These are phyloP conservation scores for Mantis religiosa DNA, from an alignment of 2,888 invertebrate species.

Conservation along the genomic window DNA sequence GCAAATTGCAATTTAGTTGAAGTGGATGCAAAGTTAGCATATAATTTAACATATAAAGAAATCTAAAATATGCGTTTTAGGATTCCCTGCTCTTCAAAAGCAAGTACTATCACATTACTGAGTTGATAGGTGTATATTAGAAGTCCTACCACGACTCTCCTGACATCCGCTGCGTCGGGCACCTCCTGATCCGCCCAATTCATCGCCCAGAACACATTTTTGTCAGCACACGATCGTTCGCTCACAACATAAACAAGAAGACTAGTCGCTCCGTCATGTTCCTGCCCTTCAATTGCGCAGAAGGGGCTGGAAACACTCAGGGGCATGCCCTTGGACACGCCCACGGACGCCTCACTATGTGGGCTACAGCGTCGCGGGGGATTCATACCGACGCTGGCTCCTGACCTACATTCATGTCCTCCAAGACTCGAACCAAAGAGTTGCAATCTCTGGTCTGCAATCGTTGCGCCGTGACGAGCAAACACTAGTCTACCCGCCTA, in stretches of 20 bases:
- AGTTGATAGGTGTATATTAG: too few species aligned
- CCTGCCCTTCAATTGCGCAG: not conserved
- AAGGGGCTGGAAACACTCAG: not conserved
- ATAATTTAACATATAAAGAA: too few species aligned
- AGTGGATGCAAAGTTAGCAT: too few species aligned
- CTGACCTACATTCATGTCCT: not conserved
- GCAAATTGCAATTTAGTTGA: too few species aligned
- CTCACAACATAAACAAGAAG: not conserved
- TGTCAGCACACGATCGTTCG: not conserved
- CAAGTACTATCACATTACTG: too few species aligned
- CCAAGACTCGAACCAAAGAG: not conserved
- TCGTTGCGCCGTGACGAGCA: too few species aligned
- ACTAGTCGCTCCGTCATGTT: not conserved
- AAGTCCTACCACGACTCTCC: slow-evolving; percentile 6
- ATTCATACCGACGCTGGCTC: not conserved
- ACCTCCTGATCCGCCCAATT: slow-evolving; percentile 21
- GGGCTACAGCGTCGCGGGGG: not conserved
- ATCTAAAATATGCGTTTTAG: too few species aligned
- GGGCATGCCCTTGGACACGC: not conserved
- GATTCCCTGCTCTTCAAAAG: too few species aligned
- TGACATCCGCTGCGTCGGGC: slow-evolving; percentile 17
- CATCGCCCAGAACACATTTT: not conserved
- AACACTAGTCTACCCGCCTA: too few species aligned
- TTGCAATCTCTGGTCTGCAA: too few species aligned
- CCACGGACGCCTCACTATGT: not conserved